phyloP scores from a whole-genome alignment of 2,888 invertebrate species.

The Nomada flava region DNA sequence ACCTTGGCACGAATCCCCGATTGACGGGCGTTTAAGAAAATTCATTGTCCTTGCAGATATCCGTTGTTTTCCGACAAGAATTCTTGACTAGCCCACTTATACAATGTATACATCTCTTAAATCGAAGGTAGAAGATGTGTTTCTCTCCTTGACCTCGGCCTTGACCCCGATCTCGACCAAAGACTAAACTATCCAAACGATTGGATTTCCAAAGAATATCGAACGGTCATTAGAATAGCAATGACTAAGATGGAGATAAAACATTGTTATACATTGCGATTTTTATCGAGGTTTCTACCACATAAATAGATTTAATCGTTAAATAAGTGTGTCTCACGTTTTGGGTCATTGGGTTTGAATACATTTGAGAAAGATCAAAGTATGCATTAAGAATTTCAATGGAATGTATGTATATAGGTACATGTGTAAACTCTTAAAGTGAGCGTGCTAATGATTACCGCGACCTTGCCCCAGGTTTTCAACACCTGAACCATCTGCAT shows the following conservation, averaged over 20 bases:
- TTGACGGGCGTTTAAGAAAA: conserved; percentile 34
- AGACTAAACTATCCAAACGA: conserved; percentile 16
- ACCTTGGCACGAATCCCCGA: conserved; percentile 68
- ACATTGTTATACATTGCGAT: neutral
- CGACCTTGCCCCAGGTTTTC: conserved; percentile 43
- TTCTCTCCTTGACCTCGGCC: conserved; percentile 17
- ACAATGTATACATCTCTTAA: neutral
- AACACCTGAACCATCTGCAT: conserved; percentile 51
- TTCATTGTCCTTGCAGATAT: conserved; percentile 31
- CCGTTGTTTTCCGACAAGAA: neutral
- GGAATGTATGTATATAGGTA: neutral
- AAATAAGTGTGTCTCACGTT: neutral
- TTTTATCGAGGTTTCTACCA: neutral
- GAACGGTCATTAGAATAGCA: neutral
- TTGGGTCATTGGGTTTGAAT: neutral
- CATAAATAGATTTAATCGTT: neutral
- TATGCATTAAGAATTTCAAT: conserved; percentile 6
- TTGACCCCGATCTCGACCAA: conserved; percentile 28
- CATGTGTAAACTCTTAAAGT: conserved; percentile 15
- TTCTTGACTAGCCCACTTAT: neutral
- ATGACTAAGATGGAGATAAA: neutral
- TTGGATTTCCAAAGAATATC: conserved; percentile 24
- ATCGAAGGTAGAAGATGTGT: neutral
- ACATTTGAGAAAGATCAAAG: neutral
- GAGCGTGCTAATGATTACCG: conserved; percentile 20